A percentile compares a stretch with the other conserved stretches of the same genome.
phyloP scores from a whole-genome alignment of 2,797 vertebrate species.

The Chanos chanos region DNA sequence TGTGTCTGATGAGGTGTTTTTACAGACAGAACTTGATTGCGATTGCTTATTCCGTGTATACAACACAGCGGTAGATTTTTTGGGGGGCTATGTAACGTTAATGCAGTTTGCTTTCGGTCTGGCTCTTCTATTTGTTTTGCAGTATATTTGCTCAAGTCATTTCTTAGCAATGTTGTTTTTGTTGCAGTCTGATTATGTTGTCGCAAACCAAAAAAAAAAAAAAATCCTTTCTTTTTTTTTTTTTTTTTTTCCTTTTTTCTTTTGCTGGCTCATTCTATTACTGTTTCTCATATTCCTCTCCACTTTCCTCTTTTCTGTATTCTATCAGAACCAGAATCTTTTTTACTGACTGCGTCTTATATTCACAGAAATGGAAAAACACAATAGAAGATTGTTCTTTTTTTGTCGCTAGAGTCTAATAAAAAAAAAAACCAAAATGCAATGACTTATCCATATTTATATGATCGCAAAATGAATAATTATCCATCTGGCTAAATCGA shows the following conservation, averaged over 20 bases:
- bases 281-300: no score
- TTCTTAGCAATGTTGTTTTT: not conserved
- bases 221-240: not conserved
- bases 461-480: no score
- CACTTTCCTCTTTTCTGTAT: no score
- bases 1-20: conserved; percentile 22
- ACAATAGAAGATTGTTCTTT: no score
- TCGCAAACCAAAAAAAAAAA: no score
- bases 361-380: no score
- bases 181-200: conserved; percentile 1
- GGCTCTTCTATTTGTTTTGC: conserved; percentile 25
- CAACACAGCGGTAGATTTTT: not conserved
- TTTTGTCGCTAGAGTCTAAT: no score
- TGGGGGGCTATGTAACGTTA: not conserved
- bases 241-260: conserved; percentile 1
- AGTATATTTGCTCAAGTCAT: conserved; percentile 1
- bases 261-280: no score
- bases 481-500: conserved; percentile 41
- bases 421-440: no score
- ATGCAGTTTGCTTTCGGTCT: not conserved
- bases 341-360: no score
- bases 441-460: no score
- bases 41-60: conserved; percentile 15
- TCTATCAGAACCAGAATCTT: no score
- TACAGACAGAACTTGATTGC: conserved; percentile 21